Base-by-base conservation (phyloP, 2,113 vertebrate species). In the Pseudopodoces humilis region DNA sequence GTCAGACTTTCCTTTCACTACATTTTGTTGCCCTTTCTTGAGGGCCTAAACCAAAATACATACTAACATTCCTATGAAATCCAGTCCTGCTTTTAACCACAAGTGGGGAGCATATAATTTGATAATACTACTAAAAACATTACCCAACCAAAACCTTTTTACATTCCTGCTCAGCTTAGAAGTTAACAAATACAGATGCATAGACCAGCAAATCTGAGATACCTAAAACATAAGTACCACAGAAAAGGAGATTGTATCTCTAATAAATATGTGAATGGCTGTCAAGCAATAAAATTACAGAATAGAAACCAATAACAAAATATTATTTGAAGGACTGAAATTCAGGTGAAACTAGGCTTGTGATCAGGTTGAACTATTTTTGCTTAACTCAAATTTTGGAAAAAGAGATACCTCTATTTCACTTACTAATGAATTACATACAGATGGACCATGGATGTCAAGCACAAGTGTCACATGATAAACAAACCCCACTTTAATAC, bases 401-500 rank as follows among this genome's bases (percentile, higher is more conserved):
- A 75, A 62, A 76, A 72, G 21, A 69, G 27, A 70, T 19, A 18
- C 21, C 59, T 19, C 19, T 17, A 31, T 67, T 86, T 78, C 19
- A 71, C 58, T 84, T 78, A 64, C 39, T n/a, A 84, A 78, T 20
- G 60, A 75, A 27, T n/a, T 43, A 86, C 58, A 83, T 22, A 58
- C 7, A 86, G 76, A 72, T 53, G 68, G 85, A 83, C 60, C 47
- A 77, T 1, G 23, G 91, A 91, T 74, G 37, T 83, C 83, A 93
- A 93, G 62, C 65, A 86, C 62, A 95, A 89, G 50, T 88, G 85
- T 30, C 46, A 65, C 7, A 23, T 10, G n/a, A 95, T 15, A 84
- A 88, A 92, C 77, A 91, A 88, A 94, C 43, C 60, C 74, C 85
- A 77, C 47, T 83, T 95, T 71, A 94, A 86, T 97, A 97, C 97